Conservation (phyloP, 2,797 vertebrate species). For the Podarcis lilfordi region DNA sequence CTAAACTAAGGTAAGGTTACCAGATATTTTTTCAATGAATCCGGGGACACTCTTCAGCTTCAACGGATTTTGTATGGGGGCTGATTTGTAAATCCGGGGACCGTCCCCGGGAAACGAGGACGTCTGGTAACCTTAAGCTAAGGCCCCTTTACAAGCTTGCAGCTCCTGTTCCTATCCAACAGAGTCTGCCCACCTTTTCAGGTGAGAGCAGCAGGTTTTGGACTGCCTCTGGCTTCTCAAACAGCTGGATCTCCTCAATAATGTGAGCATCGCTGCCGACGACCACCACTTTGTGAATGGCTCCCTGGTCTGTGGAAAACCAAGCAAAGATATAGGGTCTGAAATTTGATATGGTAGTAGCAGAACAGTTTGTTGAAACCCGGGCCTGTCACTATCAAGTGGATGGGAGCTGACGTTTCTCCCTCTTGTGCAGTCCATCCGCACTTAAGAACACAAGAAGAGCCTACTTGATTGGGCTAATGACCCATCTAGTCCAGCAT, state of each 20-base stretch:
- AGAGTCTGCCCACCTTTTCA: slow-evolving; percentile 76
- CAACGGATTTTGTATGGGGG: too few species aligned
- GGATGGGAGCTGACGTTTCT: not conserved
- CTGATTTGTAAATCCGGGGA: too few species aligned
- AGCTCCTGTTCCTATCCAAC: not conserved
- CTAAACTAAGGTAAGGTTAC: too few species aligned
- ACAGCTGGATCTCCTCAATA: slow-evolving; percentile 89
- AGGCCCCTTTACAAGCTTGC: too few species aligned
- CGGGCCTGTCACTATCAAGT: not conserved
- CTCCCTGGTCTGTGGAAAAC: slow-evolving; percentile 71
- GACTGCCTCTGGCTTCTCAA: slow-evolving; percentile 76
- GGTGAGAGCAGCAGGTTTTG: slow-evolving; percentile 84
- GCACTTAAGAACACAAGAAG: too few species aligned
- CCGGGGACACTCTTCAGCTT: too few species aligned
- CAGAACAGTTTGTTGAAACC: not conserved
- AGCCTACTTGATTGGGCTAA: too few species aligned
- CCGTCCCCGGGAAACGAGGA: too few species aligned
- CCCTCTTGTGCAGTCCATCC: not conserved
- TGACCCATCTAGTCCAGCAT: too few species aligned
- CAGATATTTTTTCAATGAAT: too few species aligned
- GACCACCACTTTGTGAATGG: slow-evolving; percentile 86
- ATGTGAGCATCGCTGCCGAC: slow-evolving; percentile 75
- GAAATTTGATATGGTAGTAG: not conserved
- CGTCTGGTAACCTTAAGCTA: too few species aligned
- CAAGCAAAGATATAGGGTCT: not conserved